phyloP scores from a whole-genome alignment of 2,113 vertebrate genomes.

The Lepus timidus region DNA sequence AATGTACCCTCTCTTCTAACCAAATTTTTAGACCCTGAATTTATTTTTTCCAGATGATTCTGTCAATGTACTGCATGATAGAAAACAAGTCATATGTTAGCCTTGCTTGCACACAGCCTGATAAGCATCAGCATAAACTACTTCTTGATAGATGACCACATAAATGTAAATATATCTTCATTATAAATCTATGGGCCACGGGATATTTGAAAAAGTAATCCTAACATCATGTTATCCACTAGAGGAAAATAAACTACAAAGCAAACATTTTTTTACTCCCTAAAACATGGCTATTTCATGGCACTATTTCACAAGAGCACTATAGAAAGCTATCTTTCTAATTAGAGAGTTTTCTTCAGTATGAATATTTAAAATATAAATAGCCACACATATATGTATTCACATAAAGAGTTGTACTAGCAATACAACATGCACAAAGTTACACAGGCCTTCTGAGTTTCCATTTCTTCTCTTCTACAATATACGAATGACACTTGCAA shows the following conservation, averaged over 20 bases:
- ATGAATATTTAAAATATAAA: conserved; percentile 29
- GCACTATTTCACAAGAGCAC: neutral
- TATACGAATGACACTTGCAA: neutral
- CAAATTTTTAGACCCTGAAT: conserved; percentile 70
- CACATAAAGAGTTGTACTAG: neutral
- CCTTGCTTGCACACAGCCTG: neutral
- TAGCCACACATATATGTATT: neutral
- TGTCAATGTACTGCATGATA: conserved; percentile 64
- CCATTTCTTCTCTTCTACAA: neutral
- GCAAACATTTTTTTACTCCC: neutral
- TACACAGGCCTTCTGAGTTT: conserved; percentile 25
- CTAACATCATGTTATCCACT: neutral
- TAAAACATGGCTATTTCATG: conserved; percentile 42
- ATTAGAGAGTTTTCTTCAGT: neutral
- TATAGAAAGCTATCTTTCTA: neutral
- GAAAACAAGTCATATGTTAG: conserved; percentile 55
- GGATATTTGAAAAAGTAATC: neutral
- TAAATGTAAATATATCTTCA: conserved; percentile 66
- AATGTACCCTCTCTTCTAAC: conserved; percentile 67
- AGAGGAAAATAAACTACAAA: conserved; percentile 37
- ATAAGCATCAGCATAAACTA: conserved; percentile 37
- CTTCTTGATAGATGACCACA: conserved; percentile 38
- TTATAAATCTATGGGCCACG: conserved; percentile 33
- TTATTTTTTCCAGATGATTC: conserved; percentile 70
- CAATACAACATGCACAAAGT: neutral